These are phyloP conservation scores for Luffia ferchaultella DNA, from an alignment of 2,888 invertebrate genomes.

Conservation along the genomic window DNA sequence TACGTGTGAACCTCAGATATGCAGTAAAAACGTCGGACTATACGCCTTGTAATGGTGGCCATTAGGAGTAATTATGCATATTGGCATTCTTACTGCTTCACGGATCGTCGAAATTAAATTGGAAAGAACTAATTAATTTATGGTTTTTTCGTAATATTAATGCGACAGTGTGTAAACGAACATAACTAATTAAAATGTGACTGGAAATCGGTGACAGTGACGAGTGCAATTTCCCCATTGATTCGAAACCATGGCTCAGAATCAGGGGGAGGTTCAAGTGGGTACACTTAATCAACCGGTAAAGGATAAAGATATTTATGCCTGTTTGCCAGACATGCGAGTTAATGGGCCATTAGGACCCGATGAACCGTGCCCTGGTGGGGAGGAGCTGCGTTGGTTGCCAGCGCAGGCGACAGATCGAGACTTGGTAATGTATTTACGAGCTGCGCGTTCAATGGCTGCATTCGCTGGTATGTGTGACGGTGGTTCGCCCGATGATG, in stretches of 20 bases:
- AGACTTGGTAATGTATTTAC: constrained; percentile 96
- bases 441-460: constrained; percentile 97
- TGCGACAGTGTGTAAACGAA: neutral
- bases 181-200: constrained; percentile 21
- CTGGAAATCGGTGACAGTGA: constrained; percentile 9
- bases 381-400: constrained; percentile 94
- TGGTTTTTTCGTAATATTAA: constrained; percentile 21
- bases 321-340: constrained; percentile 65
- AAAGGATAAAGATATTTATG: constrained; percentile 62
- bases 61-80: constrained; percentile 64
- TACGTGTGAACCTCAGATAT: constrained; percentile 29
- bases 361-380: constrained; percentile 57
- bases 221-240: constrained; percentile 44
- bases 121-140: constrained; percentile 23
- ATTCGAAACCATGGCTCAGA: constrained; percentile 57
- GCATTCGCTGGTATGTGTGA: constrained; percentile 99
- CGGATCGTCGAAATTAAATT: constrained; percentile 41
- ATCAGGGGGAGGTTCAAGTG: constrained; percentile 63
- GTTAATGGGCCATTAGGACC: constrained; percentile 52
- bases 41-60: constrained; percentile 67
- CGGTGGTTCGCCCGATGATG: constrained; percentile 96
- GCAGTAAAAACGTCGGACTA: constrained; percentile 47
- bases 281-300: constrained; percentile 59
- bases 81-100: constrained; percentile 59
- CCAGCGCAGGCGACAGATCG: constrained; percentile 93